phyloP scores from a whole-genome alignment of 53 echinoderm and acorn worm species.

The Henricia sp. region DNA sequence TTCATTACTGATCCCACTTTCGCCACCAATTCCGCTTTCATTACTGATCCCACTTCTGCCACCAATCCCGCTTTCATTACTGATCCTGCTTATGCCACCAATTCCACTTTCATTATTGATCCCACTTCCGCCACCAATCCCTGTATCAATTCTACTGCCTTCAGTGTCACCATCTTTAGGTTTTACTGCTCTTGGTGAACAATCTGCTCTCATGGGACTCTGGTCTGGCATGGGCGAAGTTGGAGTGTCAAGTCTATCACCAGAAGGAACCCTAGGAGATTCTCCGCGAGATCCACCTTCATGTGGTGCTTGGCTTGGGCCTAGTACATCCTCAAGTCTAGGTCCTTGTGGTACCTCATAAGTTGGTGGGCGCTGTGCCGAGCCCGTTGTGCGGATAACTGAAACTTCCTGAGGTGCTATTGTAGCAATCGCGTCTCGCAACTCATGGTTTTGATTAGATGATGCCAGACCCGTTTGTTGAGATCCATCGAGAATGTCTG shows the following conservation, averaged over 20 bases:
- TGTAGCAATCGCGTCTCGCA: slow-evolving; percentile 58
- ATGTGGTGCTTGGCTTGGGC: slow-evolving; percentile 39
- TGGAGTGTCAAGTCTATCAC: background rate
- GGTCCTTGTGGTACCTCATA: slow-evolving; percentile 34
- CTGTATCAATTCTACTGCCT: slow-evolving; percentile 25
- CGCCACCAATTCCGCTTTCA: no score
- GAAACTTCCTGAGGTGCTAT: slow-evolving; percentile 80
- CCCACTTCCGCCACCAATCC: no score
- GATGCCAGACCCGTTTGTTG: background rate
- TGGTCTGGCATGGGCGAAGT: slow-evolving; percentile 10
- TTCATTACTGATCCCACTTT: no score
- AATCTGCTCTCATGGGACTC: slow-evolving; percentile 24
- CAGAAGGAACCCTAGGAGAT: background rate
- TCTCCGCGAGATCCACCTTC: background rate
- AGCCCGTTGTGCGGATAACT: slow-evolving; percentile 92
- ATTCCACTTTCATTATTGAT: no score
- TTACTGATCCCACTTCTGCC: no score
- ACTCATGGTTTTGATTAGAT: slow-evolving; percentile 26
- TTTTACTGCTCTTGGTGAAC: background rate
- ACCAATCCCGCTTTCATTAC: no score
- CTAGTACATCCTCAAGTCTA: slow-evolving; percentile 36
- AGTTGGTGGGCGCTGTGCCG: slow-evolving; percentile 72
- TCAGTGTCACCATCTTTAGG: slow-evolving; percentile 26
- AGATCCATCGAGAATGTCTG: slow-evolving; percentile 17
- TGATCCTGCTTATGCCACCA: slow-evolving; percentile 7